phyloP scores from a whole-genome alignment of 2,888 invertebrate species.

The Scaptomyza reducta region DNA sequence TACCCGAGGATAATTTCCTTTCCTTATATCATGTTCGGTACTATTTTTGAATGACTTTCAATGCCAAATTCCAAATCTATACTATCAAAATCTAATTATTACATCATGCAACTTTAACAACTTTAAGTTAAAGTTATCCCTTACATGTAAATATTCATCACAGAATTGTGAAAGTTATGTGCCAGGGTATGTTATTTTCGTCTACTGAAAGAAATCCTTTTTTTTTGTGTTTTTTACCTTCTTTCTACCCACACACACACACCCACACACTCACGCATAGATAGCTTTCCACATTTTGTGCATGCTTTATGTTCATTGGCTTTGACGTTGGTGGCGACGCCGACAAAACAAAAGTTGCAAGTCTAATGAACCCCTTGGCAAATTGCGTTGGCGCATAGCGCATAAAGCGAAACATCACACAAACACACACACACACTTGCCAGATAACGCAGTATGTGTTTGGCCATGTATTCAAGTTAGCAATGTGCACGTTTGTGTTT shows the following conservation, averaged over 20 bases:
- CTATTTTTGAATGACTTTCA: too few species aligned
- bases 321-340: slow-evolving; percentile 62
- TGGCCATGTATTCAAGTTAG: slow-evolving; percentile 32
- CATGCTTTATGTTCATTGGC: slow-evolving; percentile 75
- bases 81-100: too few species aligned
- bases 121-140: too few species aligned
- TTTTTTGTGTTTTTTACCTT: slow-evolving; percentile 8
- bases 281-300: slow-evolving; percentile 31
- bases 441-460: slow-evolving; percentile 10
- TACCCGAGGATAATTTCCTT: neutral
- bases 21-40: too few species aligned
- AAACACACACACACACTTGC: slow-evolving; percentile 10
- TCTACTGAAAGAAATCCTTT: neutral
- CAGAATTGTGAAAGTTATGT: too few species aligned
- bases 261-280: slow-evolving; percentile 1
- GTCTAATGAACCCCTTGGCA: slow-evolving; percentile 78
- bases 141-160: too few species aligned
- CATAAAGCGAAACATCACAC: slow-evolving; percentile 48
- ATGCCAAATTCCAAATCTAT: too few species aligned
- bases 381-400: slow-evolving; percentile 38
- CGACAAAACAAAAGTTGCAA: slow-evolving; percentile 56
- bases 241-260: slow-evolving; percentile 5
- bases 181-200: slow-evolving; percentile 1
- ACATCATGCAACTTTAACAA: too few species aligned
- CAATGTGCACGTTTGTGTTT: slow-evolving; percentile 15